These are phyloP conservation scores for Digitonthophagus gazella DNA, from an alignment of 2,888 invertebrate species.

Conservation along the genomic window DNA sequence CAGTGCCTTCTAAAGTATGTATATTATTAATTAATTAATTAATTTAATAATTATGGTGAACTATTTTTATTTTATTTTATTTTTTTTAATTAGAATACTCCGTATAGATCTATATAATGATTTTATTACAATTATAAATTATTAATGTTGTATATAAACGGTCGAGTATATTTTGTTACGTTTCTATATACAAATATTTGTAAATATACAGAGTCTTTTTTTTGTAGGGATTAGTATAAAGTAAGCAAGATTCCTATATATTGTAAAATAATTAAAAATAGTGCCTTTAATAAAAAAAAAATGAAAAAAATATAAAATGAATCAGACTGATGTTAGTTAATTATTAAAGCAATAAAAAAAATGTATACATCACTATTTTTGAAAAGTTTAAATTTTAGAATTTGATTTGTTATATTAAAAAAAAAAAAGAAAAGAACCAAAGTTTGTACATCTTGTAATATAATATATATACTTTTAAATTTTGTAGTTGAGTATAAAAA, in stretches of 20 bases:
- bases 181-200: conserved; percentile 12
- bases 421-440: conserved; percentile 39
- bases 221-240: neutral
- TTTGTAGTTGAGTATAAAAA: conserved; percentile 22
- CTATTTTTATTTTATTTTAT: too few relatives aligned
- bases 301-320: neutral
- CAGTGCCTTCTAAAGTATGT: neutral
- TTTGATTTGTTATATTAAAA: neutral
- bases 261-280: conserved; percentile 8
- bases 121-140: conserved; percentile 19
- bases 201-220: conserved; percentile 7
- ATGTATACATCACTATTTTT: neutral
- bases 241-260: conserved; percentile 9
- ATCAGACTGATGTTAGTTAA: conserved; percentile 13
- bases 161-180: conserved; percentile 24
- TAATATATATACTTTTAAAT: conserved; percentile 29
- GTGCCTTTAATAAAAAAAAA: conserved; percentile 5
- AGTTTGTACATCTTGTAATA: conserved; percentile 49
- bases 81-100: conserved; percentile 24
- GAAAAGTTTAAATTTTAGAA: neutral
- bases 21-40: conserved; percentile 25
- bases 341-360: neutral
- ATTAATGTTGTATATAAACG: conserved; percentile 18
- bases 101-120: conserved; percentile 22
- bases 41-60: too few relatives aligned